Conservation (phyloP, 2,113 vertebrate species). For the Oophaga pumilio region DNA sequence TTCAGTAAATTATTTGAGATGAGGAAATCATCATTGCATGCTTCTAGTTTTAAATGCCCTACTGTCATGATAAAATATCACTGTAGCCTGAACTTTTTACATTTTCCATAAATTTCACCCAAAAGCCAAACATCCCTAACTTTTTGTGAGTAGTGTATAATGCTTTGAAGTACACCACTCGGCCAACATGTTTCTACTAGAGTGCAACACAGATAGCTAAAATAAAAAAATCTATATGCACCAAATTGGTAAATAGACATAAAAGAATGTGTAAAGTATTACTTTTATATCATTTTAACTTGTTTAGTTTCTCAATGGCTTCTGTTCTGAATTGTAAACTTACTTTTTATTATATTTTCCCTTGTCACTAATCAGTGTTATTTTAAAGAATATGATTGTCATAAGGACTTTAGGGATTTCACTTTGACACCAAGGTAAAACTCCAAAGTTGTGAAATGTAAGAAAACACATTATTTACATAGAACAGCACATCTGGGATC, state of each 20-base stretch:
- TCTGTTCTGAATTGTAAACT: not conserved
- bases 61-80: too few relatives aligned
- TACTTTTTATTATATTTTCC: not conserved
- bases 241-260: not conserved
- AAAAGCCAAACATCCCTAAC: too few relatives aligned
- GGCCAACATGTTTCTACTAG: not conserved
- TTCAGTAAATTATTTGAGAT: too few relatives aligned
- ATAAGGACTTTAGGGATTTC: constrained; percentile 17
- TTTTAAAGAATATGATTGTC: constrained; percentile 13
- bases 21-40: too few relatives aligned
- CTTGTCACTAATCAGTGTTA: not conserved
- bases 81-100: too few relatives aligned
- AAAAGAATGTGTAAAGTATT: not conserved
- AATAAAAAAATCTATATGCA: not conserved
- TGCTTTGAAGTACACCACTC: not conserved
- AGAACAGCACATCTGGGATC: constrained; percentile 47
- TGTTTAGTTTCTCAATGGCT: not conserved
- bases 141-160: too few relatives aligned
- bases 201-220: not conserved
- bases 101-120: too few relatives aligned
- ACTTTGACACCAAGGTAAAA: constrained; percentile 12
- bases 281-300: not conserved
- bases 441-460: constrained; percentile 30
- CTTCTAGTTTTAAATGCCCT: too few relatives aligned
- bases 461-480: constrained; percentile 45